Percentiles rank a stretch among this genome's conserved stretches.
Conservation (phyloP, 2,113 vertebrate genomes). For the Leucopternis melanops region DNA sequence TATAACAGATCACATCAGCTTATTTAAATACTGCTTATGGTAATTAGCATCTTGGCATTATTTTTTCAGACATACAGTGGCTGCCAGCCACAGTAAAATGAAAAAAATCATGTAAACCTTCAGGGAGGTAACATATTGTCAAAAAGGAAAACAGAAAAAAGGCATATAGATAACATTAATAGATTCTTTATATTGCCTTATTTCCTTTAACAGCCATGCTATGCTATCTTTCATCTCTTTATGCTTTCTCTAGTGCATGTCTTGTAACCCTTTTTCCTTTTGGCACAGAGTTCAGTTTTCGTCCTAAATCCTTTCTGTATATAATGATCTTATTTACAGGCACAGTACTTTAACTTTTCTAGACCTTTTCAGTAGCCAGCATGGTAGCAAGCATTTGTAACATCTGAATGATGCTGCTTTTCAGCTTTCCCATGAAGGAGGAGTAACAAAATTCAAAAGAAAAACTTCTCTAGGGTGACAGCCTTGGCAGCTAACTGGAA, state of each 20-base stretch:
- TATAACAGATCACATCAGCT: not conserved
- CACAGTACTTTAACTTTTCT: not conserved
- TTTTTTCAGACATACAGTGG: not conserved
- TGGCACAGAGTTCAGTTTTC: not conserved
- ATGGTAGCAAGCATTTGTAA: not conserved
- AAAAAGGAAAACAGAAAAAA: not conserved
- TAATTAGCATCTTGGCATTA: slow-evolving; percentile 8
- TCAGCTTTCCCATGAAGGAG: not conserved
- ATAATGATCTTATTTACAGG: not conserved
- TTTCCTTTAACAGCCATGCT: not conserved
- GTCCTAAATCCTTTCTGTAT: not conserved
- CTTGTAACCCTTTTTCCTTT: not conserved
- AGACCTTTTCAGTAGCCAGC: not conserved
- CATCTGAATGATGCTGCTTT: slow-evolving; percentile 9
- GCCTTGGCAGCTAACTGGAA: slow-evolving; percentile 10
- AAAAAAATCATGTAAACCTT: not conserved
- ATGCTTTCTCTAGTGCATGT: not conserved
- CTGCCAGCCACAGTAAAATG: not conserved
- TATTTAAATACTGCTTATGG: not conserved
- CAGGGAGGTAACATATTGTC: not conserved
- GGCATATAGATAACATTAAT: not conserved
- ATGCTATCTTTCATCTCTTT: not conserved
- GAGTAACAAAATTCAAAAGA: not conserved
- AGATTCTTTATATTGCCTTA: not conserved
- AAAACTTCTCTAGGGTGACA: slow-evolving; percentile 39